Evolutionary conservation across 2,797 vertebrate species (phyloP).

Genomic region (Melanotaenia maccullochi): DNA sequence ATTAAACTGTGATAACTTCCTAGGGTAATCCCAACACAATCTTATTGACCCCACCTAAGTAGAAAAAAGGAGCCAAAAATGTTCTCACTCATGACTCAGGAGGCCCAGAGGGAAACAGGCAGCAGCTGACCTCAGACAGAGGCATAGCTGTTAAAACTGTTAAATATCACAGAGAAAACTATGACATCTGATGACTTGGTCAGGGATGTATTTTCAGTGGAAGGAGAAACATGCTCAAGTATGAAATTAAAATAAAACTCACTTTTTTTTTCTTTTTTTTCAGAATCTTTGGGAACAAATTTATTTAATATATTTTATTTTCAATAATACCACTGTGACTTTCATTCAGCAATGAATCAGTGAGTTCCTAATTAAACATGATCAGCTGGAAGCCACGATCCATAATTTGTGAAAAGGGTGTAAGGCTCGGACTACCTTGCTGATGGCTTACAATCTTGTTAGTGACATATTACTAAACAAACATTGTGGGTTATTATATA

Average conservation of each 20-base stretch:
- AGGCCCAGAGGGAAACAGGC: slow-evolving; percentile 9
- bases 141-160: not conserved
- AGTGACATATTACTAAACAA: slow-evolving; percentile 51
- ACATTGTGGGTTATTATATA: slow-evolving; percentile 35
- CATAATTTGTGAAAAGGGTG: slow-evolving; percentile 54
- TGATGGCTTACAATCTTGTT: slow-evolving; percentile 36
- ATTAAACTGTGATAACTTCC: not conserved
- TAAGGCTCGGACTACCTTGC: slow-evolving; percentile 26
- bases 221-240: not conserved
- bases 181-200: slow-evolving; percentile 1
- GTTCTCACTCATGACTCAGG: slow-evolving; percentile 43
- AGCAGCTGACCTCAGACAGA: slow-evolving; percentile 44
- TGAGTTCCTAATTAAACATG: slow-evolving; percentile 70
- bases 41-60: slow-evolving; percentile 4
- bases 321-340: slow-evolving; percentile 72
- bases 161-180: slow-evolving; percentile 1
- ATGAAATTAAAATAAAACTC: not conserved
- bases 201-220: not conserved
- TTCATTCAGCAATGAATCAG: slow-evolving; percentile 65
- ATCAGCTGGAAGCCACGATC: slow-evolving; percentile 70
- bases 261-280: not conserved
- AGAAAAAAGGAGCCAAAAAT: slow-evolving; percentile 5
- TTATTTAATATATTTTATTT: slow-evolving; percentile 78
- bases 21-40: not conserved
- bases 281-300: slow-evolving; percentile 30